phyloP scores from a whole-genome alignment of 92 coral and sea anemone genomes.

The Phenganax stokvisi region DNA sequence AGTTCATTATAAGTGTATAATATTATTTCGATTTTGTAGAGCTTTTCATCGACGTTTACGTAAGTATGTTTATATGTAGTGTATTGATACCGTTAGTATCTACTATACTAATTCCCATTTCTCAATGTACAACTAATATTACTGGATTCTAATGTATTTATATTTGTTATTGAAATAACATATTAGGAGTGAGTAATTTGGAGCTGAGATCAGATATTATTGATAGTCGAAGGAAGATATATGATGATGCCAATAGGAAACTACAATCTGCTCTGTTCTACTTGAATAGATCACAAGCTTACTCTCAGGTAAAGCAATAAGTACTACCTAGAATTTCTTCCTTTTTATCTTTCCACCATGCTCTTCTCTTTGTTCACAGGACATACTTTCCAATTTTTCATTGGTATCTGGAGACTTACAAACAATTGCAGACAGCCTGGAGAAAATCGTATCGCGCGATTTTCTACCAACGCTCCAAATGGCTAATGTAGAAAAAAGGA shows the following conservation, averaged over 20 bases:
- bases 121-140: background rate
- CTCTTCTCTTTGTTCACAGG: background rate
- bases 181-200: slow-evolving; percentile 31
- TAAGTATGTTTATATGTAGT: background rate
- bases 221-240: slow-evolving; percentile 13
- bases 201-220: slow-evolving; percentile 34
- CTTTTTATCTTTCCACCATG: background rate
- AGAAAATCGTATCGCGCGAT: slow-evolving; percentile 13
- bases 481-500: background rate
- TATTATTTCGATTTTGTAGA: background rate
- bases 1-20: no score
- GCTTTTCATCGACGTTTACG: slow-evolving; percentile 23
- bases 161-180: background rate
- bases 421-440: slow-evolving; percentile 14
- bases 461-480: slow-evolving; percentile 17
- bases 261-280: slow-evolving; percentile 31
- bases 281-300: slow-evolving; percentile 33
- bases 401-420: slow-evolving; percentile 34
- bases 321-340: background rate
- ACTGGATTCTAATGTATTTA: background rate
- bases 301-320: slow-evolving; percentile 9
- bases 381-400: slow-evolving; percentile 11
- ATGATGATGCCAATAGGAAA: slow-evolving; percentile 31
- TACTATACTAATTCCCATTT: background rate
- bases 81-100: background rate